Conservation (phyloP, 2,888 invertebrate species). For the Troglohyphantes excavatus region DNA sequence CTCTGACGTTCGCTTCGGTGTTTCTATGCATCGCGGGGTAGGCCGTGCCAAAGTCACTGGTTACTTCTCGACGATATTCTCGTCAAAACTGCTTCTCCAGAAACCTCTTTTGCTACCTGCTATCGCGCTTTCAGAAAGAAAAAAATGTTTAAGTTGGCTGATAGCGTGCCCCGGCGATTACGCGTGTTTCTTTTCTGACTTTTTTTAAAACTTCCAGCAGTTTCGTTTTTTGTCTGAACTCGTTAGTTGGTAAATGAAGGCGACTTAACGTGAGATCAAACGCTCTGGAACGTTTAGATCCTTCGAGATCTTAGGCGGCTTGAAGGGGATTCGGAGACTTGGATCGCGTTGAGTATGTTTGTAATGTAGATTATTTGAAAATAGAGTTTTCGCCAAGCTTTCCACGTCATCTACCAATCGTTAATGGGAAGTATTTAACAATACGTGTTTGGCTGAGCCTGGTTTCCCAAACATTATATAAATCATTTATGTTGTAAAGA, state of each 20-base stretch:
- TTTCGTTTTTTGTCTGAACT: neutral
- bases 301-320: neutral
- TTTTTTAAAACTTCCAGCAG: neutral
- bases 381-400: too few relatives aligned
- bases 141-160: slow-evolving; percentile 1
- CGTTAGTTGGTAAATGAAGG: neutral
- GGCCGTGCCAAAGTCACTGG: neutral
- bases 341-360: too few relatives aligned
- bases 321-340: neutral
- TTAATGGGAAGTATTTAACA: too few relatives aligned
- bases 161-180: neutral
- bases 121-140: too few relatives aligned
- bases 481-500: too few relatives aligned
- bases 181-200: neutral
- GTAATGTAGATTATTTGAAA: too few relatives aligned
- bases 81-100: too few relatives aligned
- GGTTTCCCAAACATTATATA: too few relatives aligned
- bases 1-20: neutral
- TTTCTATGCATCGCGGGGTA: neutral
- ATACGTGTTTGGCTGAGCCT: too few relatives aligned
- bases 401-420: too few relatives aligned
- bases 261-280: slow-evolving; percentile 25
- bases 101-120: neutral
- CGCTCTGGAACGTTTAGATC: slow-evolving; percentile 15
- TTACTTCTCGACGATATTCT: too few relatives aligned